These are phyloP conservation scores for Elgonia sp. DNA, from an alignment of 2,888 invertebrate species.

Conservation along the genomic window DNA sequence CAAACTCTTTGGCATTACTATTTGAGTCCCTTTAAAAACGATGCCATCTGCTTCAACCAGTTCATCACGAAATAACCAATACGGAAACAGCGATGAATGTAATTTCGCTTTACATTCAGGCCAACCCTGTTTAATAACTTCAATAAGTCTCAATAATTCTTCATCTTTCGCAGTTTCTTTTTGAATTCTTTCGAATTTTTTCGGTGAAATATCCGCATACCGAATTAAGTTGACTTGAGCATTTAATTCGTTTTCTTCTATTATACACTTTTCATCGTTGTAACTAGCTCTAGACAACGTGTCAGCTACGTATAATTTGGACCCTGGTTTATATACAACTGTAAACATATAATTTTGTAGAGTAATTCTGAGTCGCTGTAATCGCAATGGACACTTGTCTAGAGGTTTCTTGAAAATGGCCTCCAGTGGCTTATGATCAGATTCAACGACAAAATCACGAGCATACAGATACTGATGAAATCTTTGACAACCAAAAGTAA, in stretches of 20 bases:
- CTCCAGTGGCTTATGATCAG: slow-evolving; percentile 67
- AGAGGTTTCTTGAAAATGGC: no score
- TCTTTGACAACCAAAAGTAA: slow-evolving; percentile 72
- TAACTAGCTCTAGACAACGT: slow-evolving; percentile 26
- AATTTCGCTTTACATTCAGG: background rate
- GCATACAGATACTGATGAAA: slow-evolving; percentile 74
- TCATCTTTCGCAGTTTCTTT: slow-evolving; percentile 65
- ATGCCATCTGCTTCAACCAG: slow-evolving; percentile 65
- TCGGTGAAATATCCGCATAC: no score
- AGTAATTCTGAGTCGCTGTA: no score
- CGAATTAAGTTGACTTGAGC: no score
- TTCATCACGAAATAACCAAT: slow-evolving; percentile 78
- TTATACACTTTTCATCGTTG: no score
- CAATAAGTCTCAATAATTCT: slow-evolving; percentile 71
- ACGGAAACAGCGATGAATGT: slow-evolving; percentile 12
- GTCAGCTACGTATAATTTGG: slow-evolving; percentile 71
- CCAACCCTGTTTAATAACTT: slow-evolving; percentile 64
- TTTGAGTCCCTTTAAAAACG: background rate
- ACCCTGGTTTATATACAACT: slow-evolving; percentile 61
- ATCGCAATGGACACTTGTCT: no score
- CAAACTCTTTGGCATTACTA: background rate
- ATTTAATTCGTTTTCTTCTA: no score
- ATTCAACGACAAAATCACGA: slow-evolving; percentile 54
- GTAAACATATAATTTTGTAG: no score
- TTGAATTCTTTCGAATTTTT: no score